phyloP scores from a whole-genome alignment of 1,140 invertebrate genomes.

The Magallana angulata region DNA sequence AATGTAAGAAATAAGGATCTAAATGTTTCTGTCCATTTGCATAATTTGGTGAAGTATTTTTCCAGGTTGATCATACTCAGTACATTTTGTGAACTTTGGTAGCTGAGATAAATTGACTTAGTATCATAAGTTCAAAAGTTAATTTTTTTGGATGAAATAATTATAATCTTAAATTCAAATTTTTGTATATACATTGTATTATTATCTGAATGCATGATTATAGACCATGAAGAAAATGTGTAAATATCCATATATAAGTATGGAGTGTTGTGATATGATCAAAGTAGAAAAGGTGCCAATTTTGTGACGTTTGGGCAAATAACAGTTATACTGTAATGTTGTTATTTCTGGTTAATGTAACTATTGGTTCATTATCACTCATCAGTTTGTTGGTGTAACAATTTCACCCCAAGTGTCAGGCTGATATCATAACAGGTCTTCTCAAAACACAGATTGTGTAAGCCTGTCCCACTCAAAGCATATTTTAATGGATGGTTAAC shows the following conservation, averaged over 20 bases:
- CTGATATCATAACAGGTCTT: slow-evolving; percentile 1
- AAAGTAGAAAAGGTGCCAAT: no score
- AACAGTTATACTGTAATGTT: no score
- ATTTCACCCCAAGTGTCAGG: neutral
- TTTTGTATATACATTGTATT: no score
- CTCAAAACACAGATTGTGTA: slow-evolving; percentile 25
- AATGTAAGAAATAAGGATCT: slow-evolving; percentile 6
- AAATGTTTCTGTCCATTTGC: slow-evolving; percentile 12
- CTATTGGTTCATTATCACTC: neutral
- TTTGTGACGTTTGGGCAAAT: no score
- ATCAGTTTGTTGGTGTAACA: slow-evolving; percentile 12
- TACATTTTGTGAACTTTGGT: neutral
- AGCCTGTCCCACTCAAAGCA: neutral
- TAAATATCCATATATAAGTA: no score
- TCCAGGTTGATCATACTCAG: neutral
- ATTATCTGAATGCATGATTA: no score
- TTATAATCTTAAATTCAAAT: no score
- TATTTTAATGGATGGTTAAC: slow-evolving; percentile 24
- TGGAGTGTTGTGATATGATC: no score
- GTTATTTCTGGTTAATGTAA: neutral
- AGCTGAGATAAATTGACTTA: neutral
- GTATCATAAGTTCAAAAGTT: neutral
- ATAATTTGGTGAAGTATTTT: slow-evolving; percentile 3
- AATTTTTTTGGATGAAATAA: neutral
- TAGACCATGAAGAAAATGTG: no score